These are phyloP conservation scores for Drosophila virilis DNA, from an alignment of 1,140 invertebrate species.

Conservation along the genomic window DNA sequence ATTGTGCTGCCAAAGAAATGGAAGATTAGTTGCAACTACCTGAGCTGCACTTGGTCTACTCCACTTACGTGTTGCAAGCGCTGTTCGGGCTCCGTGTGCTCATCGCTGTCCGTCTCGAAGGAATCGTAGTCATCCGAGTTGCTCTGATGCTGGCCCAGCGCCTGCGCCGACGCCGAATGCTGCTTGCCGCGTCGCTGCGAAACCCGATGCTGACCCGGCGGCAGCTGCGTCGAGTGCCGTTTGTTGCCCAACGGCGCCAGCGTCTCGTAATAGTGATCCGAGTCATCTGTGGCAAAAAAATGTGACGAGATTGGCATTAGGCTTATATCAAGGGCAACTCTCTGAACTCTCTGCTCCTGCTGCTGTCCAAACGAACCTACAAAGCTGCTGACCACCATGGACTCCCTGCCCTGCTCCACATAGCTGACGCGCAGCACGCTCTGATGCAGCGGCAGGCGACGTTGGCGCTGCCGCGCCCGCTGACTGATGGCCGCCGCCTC, in stretches of 20 bases:
- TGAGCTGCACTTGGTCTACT: background rate
- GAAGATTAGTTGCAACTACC: background rate
- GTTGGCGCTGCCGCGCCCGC: constrained; percentile 3
- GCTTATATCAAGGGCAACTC: background rate
- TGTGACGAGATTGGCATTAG: background rate
- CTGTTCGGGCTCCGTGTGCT: constrained; percentile 85
- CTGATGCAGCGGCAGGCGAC: constrained; percentile 30
- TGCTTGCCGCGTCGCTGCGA: constrained; percentile 60
- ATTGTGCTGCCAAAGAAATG: constrained; percentile 67
- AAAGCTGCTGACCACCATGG: constrained; percentile 76
- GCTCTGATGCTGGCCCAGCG: constrained; percentile 56
- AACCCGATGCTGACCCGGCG: constrained; percentile 44
- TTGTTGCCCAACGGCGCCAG: constrained; percentile 84
- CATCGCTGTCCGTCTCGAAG: constrained; percentile 87
- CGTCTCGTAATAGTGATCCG: constrained; percentile 87
- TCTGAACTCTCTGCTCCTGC: background rate
- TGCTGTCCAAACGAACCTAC: constrained; percentile 64
- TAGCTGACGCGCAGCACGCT: constrained; percentile 60
- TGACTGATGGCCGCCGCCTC: constrained; percentile 64
- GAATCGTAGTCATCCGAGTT: constrained; percentile 87
- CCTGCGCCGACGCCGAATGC: constrained; percentile 67
- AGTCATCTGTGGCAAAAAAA: constrained; percentile 83
- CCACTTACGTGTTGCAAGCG: constrained; percentile 64
- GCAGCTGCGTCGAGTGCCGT: constrained; percentile 66
- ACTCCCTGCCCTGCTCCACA: constrained; percentile 36